Evolutionary conservation across 2,888 invertebrate genomes (phyloP).

Genomic region (Lottia scabra): DNA sequence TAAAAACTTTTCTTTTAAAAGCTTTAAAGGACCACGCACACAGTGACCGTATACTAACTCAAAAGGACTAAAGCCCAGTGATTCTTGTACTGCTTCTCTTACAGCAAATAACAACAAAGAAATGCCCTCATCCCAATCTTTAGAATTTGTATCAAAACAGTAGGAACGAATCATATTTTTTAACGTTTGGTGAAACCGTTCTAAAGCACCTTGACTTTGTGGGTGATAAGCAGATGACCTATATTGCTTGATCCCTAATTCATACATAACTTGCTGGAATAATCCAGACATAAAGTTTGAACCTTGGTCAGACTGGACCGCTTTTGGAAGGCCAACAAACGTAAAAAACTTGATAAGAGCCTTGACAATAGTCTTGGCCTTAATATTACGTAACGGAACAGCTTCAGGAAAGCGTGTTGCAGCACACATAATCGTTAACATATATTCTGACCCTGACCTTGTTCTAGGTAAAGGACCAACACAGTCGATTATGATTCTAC

Average conservation of each 20-base stretch:
- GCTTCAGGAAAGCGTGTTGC: constrained; percentile 37
- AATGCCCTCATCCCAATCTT: constrained; percentile 34
- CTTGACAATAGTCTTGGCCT: constrained; percentile 10
- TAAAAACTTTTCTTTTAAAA: constrained; percentile 14
- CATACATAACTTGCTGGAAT: constrained; percentile 31
- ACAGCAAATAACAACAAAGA: constrained; percentile 30
- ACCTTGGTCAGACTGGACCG: constrained; percentile 34
- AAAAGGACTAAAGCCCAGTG: constrained; percentile 38
- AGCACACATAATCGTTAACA: constrained; percentile 29
- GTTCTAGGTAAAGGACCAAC: constrained; percentile 33
- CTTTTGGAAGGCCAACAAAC: constrained; percentile 30
- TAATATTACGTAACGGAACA: constrained; percentile 38
- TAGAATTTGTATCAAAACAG: constrained; percentile 22
- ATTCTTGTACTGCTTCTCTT: constrained; percentile 33
- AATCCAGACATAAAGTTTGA: constrained; percentile 35
- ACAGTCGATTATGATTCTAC: constrained; percentile 26
- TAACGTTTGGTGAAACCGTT: constrained; percentile 29
- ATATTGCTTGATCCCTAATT: constrained; percentile 13
- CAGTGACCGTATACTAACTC: constrained; percentile 36
- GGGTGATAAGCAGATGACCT: constrained; percentile 24
- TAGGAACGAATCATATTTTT: constrained; percentile 32
- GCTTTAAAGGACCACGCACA: constrained; percentile 14
- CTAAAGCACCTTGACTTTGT: constrained; percentile 29
- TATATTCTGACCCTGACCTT: constrained; percentile 21
- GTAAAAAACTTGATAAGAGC: constrained; percentile 29